Base-by-base conservation (phyloP, 1,140 invertebrate species). In the Drosophila punjabiensis region DNA sequence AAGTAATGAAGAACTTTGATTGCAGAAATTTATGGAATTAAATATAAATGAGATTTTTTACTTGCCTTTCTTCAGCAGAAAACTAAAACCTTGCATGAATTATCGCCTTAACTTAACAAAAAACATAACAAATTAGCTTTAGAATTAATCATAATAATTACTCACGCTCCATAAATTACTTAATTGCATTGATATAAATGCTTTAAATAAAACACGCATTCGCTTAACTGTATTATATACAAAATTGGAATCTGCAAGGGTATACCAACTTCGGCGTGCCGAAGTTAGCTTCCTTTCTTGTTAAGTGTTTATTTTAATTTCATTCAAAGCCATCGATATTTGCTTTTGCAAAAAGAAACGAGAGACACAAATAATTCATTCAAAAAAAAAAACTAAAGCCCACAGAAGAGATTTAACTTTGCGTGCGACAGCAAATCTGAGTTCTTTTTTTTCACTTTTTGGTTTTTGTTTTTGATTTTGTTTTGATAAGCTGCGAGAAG, bases 401-500 rank as follows among this genome's bases (percentile, higher is more conserved):
- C 10, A 28, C 32, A 9, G 13, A 43, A 53, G 16, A 41, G 39
- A 45, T 50, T 52, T 58, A 18, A 47, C 35, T 55, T 70, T 68
- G 63, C 67, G 24, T 33, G 43, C 59, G 14, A 61, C 24, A 64
- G 65, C 39, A 32, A 63, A 47, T 48, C 56, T 67, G 37, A 28
- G 11, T 52, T 37, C 2, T 39, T 24, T 56, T 20, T 9, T 18
- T 53, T 28, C n/a, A n/a, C n/a, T 20, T 64, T 61, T 35, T 35
- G 33, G n/a, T 47, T 20, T 47, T 13, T 4, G n/a, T 71, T 55
- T 18, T 13, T 47, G 13, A n/a, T 62, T 74, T 67, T 56, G 45
- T 67, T 68, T 66, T 80, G 52, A 66, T 75, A 75, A 80, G 37
- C 77, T 67, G 24, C 8, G 35, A 59, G 56, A 43, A 39, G 33